Evolutionary conservation across 2,113 vertebrate species (phyloP), one percentile per base, ranked within the genome.

Genomic region (Beaufortia kweichowensis): DNA sequence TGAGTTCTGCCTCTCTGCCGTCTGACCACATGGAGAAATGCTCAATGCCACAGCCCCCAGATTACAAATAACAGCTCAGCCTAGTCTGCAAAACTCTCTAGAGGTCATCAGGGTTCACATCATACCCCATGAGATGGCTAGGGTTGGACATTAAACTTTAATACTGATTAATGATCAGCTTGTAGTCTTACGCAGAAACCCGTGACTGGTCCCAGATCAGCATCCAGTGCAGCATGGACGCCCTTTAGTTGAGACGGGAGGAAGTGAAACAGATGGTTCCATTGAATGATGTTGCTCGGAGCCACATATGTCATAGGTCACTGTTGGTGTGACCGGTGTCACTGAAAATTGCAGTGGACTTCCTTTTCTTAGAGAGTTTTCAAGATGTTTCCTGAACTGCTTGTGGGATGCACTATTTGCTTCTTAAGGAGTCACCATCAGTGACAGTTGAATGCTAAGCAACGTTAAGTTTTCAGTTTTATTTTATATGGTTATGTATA

Each of bases 21-120:
- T 55, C 43, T 73, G 80, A 70, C 74, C 79, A 79, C 80, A 85
- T 79, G 21, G 46, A 76, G 79, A 78, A 77, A 46, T 39, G 60
- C 56, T 29, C 46, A 24, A 28, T 77, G 60, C 61, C 75, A 65
- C 9, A 39, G 64, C 56, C 39, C 15, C 33, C 12, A 24, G 23
- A 60, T 53, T n/a, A 41, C 41, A 75, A 6, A 74, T 60, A 46
- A 39, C 62, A 33, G 29, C 28, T 43, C 21, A 19, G 23, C 15
- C 23, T 75, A 66, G 33, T 39, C 35, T 39, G 35, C 35, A 46
- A 24, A 61, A 61, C 31, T 19, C 41, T 69, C n/a, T n/a, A n/a
- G 53, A 46, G 24, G 35, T 73, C 70, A 73, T 7, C 15, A 1
- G 8, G 33, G 39, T 6, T 60, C 56, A 41, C 56, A 35, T 33